Evolutionary conservation across 2,797 vertebrate genomes (phyloP), one percentile per base, ranked within the genome.

Genomic region (Myripristis jacobus): DNA sequence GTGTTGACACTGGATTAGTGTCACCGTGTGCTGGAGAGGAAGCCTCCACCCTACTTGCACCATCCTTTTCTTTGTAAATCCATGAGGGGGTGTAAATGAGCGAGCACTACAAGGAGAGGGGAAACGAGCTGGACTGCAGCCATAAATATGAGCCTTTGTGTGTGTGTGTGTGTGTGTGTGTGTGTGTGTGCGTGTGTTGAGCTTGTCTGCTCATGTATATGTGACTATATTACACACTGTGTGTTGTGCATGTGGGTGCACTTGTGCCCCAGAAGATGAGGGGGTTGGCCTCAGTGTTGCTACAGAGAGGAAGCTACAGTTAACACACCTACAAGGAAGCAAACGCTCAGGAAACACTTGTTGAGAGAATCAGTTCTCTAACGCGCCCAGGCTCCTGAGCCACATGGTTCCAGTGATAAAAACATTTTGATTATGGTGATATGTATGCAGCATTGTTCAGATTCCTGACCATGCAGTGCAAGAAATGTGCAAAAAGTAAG

Each of bases 1-100:
- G 53, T 71, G 82, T 55, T 81, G 81, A 86, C 87, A 84, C 75
- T n/a, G 82, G 84, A 88, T 88, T 91, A 84, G 72, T 79, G 81
- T 87, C 76, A 77, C 70, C 51, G 60, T 52, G 78, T 77, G 74
- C 66, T 67, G 70, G 59, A 82, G 80, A 82, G 52, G 68, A 19
- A 65, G 82, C 69, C 84, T 84, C 75, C 84, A 66, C 82, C 83
- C 77, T 77, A 75, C 74, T 50, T 47, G 66, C 70, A 56, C 83
- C 72, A 66, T 83, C 58, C 68, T 69, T 77, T 83, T 74, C 79
- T 77, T 63, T 85, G 73, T 73, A 64, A 78, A 87, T 86, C 77
- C 81, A 75, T 77, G 85, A 86, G 85, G 82, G 86, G 79, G 84
- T 77, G 82, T 87, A 79, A 75, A 87, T 66, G 73, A 84, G 80